Percentiles rank a stretch among this genome's conserved stretches.
These are phyloP conservation scores for Ammodramus savannarum DNA, from an alignment of 2,113 vertebrate genomes.

Conservation along the genomic window DNA sequence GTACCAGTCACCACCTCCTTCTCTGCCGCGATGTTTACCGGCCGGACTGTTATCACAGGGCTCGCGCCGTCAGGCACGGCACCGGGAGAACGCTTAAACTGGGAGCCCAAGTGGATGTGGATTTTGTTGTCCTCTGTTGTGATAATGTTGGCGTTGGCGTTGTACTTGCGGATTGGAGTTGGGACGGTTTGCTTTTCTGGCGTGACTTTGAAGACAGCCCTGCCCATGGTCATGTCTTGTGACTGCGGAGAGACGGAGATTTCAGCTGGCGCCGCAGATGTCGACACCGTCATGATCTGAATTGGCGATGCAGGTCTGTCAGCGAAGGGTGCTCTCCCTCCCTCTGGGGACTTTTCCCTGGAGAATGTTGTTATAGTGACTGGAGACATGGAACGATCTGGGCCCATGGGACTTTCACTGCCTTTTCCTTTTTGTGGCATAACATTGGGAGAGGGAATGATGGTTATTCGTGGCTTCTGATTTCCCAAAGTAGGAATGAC, in stretches of 20 bases:
- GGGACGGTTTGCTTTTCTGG: conserved; percentile 83
- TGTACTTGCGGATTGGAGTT: conserved; percentile 78
- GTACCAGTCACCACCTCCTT: conserved; percentile 84
- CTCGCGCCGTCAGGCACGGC: conserved; percentile 62
- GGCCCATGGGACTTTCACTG: conserved; percentile 59
- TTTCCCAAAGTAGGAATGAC: conserved; percentile 92
- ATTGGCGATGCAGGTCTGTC: conserved; percentile 83
- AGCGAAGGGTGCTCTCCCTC: conserved; percentile 32
- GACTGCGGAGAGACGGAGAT: conserved; percentile 71
- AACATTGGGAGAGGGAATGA: conserved; percentile 84
- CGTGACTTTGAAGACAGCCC: conserved; percentile 85
- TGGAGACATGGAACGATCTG: conserved; percentile 83
- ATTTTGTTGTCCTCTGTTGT: conserved; percentile 98
- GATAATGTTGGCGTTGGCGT: conserved; percentile 84
- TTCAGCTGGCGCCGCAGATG: conserved; percentile 77
- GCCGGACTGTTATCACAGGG: conserved; percentile 81
- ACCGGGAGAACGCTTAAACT: conserved; percentile 77
- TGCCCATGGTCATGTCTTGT: conserved; percentile 76
- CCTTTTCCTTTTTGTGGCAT: conserved; percentile 73
- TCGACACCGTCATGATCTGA: conserved; percentile 90
- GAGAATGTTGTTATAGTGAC: conserved; percentile 93
- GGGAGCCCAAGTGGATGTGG: conserved; percentile 91
- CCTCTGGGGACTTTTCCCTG: conserved; percentile 82
- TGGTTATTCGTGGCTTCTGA: conserved; percentile 93
- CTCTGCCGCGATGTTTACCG: conserved; percentile 74